Evolutionary conservation across 2,797 vertebrate genomes (phyloP).

Genomic region (Molothrus ater): DNA sequence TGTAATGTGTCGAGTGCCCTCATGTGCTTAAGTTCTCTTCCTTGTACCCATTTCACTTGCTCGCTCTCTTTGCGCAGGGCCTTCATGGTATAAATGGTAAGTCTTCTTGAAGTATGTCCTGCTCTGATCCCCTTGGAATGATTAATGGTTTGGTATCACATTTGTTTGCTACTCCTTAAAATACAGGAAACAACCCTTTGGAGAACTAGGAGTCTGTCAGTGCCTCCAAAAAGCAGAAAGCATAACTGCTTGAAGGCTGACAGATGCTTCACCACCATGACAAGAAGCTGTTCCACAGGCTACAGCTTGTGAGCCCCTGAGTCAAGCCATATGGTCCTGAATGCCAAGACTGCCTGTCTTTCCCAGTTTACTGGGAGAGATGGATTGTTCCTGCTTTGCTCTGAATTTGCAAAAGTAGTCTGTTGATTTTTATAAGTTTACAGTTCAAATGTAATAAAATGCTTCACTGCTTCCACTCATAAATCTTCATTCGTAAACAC

Average conservation of each 20-base stretch:
- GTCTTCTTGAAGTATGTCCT: not conserved
- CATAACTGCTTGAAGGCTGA: conserved; percentile 45
- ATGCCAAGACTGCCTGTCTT: conserved; percentile 43
- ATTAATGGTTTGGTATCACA: not conserved
- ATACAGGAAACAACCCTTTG: not conserved
- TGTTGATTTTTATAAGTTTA: conserved; percentile 7
- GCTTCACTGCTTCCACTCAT: not conserved
- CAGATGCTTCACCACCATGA: conserved; percentile 46
- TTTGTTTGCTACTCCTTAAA: conserved; percentile 16
- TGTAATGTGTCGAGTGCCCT: not conserved
- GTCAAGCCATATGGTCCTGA: conserved; percentile 51
- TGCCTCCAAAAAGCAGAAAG: conserved; percentile 27
- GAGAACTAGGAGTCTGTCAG: conserved; percentile 18
- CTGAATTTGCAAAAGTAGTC: not conserved
- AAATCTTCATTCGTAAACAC: not conserved
- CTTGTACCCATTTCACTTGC: not conserved
- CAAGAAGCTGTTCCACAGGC: conserved; percentile 48
- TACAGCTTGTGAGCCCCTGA: conserved; percentile 17
- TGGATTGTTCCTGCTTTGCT: not conserved
- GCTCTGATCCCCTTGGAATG: not conserved
- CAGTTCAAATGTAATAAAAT: not conserved
- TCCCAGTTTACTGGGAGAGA: not conserved
- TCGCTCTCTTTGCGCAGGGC: not conserved
- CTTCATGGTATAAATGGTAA: not conserved
- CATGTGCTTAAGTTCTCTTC: not conserved